phyloP scores from a whole-genome alignment of 1,140 invertebrate species.

The Sitophilus oryzae region DNA sequence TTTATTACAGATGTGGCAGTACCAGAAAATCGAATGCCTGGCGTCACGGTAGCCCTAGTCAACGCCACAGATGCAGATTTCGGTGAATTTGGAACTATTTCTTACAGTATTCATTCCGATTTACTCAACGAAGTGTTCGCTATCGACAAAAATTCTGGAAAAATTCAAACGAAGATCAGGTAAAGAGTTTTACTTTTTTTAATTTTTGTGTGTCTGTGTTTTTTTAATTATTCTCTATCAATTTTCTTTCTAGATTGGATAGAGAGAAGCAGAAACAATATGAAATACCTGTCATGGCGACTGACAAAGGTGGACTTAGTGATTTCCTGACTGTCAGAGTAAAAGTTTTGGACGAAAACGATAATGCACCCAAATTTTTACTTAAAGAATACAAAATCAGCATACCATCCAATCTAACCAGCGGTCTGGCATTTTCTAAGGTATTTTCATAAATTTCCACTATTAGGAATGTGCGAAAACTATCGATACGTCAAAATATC shows the following conservation, averaged over 20 bases:
- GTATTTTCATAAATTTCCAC: neutral
- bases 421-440: conserved; percentile 20
- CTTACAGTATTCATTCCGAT: conserved; percentile 77
- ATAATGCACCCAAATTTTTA: conserved; percentile 77
- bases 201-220: neutral
- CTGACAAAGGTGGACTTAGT: conserved; percentile 75
- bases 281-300: conserved; percentile 77
- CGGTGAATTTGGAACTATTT: conserved; percentile 71
- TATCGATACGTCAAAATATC: too few relatives aligned
- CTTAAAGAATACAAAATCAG: conserved; percentile 74
- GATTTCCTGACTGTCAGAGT: conserved; percentile 75
- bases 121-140: conserved; percentile 69
- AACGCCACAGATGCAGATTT: conserved; percentile 76
- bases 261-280: conserved; percentile 69
- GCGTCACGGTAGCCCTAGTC: conserved; percentile 65
- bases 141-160: conserved; percentile 71
- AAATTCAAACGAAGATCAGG: conserved; percentile 48
- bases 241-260: conserved; percentile 56
- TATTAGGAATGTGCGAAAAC: neutral
- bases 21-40: conserved; percentile 73
- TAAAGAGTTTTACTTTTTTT: too few relatives aligned
- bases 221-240: neutral
- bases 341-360: conserved; percentile 77
- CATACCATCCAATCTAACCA: conserved; percentile 47
- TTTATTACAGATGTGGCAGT: conserved; percentile 56